Conservation (phyloP, 2,797 vertebrate species). For the Lycodopsis pacificus region DNA sequence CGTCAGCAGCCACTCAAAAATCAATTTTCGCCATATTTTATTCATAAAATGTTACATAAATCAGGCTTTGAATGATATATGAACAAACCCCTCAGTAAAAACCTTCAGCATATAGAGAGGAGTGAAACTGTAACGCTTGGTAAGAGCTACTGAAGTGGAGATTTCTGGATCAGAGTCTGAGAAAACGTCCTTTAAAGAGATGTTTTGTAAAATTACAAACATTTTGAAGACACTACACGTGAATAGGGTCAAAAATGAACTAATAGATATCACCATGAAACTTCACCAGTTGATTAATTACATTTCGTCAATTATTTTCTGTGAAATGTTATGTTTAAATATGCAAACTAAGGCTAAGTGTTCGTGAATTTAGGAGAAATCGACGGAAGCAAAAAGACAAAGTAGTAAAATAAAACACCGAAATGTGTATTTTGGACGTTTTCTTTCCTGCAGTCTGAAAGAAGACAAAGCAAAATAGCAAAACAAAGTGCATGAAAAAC, state of each 20-base stretch:
- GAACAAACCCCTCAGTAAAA: neutral
- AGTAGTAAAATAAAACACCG: neutral
- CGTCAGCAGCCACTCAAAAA: neutral
- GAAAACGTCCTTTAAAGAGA: neutral
- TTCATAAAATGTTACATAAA: neutral
- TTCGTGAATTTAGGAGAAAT: neutral
- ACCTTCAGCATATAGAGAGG: neutral
- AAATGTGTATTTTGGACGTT: neutral
- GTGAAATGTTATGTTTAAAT: neutral
- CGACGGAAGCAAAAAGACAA: neutral
- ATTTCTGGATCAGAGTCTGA: neutral
- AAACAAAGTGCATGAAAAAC: neutral
- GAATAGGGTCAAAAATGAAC: neutral
- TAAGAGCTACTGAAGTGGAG: neutral
- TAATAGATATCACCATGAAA: too few relatives aligned
- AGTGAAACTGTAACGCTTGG: neutral
- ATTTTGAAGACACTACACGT: too few relatives aligned
- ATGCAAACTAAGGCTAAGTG: too few relatives aligned
- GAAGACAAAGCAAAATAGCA: neutral
- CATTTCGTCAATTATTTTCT: neutral
- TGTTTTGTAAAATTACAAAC: too few relatives aligned
- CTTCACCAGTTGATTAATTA: neutral
- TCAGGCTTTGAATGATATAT: neutral
- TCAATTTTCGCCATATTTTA: neutral
- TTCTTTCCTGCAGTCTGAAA: neutral